These are phyloP conservation scores for Microtus ochrogaster DNA, from an alignment of 2,113 vertebrate species.

Conservation along the genomic window DNA sequence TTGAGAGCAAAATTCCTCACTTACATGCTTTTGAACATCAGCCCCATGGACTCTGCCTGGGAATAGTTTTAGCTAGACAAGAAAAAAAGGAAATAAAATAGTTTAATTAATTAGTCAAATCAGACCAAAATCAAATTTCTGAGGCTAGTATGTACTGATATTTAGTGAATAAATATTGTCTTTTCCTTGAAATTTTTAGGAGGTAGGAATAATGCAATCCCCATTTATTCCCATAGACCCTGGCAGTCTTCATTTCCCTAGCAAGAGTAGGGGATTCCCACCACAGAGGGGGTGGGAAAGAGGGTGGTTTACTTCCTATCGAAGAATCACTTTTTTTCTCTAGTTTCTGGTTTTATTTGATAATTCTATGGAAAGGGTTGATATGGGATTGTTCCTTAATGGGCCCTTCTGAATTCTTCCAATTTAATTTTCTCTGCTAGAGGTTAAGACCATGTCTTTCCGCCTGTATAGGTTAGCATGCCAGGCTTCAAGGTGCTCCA, in stretches of 20 bases:
- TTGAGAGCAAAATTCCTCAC: constrained; percentile 9
- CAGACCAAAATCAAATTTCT: constrained; percentile 42
- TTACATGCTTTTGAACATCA: constrained; percentile 23
- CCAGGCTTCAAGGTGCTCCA: not conserved
- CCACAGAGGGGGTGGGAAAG: not conserved
- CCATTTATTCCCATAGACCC: not conserved
- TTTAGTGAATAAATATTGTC: not conserved
- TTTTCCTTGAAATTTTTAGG: not conserved
- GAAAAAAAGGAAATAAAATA: not conserved
- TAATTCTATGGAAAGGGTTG: not conserved
- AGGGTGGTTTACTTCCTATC: not conserved
- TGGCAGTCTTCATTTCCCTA: not conserved
- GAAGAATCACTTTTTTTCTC: not conserved
- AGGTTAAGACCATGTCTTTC: not conserved
- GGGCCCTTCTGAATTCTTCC: not conserved
- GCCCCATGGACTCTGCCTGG: not conserved
- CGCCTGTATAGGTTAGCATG: not conserved
- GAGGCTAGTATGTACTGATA: not conserved
- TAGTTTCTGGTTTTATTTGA: not conserved
- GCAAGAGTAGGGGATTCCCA: not conserved
- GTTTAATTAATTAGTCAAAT: constrained; percentile 16
- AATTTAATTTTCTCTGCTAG: not conserved
- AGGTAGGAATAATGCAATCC: not conserved
- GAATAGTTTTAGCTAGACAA: not conserved
- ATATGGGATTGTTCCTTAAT: not conserved